Evolutionary conservation across 2,797 vertebrate genomes (phyloP).

Genomic region (Oophaga sylvatica): DNA sequence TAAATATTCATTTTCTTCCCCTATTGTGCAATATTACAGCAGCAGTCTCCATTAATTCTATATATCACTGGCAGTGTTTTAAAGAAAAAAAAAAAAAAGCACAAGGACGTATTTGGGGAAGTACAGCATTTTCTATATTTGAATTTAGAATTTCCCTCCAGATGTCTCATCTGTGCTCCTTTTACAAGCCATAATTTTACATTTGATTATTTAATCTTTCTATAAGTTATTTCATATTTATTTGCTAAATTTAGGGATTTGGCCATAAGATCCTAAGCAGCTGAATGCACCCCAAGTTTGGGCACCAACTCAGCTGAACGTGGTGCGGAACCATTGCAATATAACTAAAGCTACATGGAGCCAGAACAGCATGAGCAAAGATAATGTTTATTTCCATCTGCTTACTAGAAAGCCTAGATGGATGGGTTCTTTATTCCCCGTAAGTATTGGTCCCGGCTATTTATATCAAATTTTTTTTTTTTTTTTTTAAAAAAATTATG

Average conservation of each 20-base stretch:
- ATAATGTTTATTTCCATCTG: neutral
- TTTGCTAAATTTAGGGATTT: conserved; percentile 72
- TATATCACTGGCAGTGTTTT: neutral
- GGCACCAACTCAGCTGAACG: conserved; percentile 70
- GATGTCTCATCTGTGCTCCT: neutral
- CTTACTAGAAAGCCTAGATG: neutral
- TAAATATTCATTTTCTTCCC: conserved; percentile 45
- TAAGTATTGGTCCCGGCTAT: conserved; percentile 39
- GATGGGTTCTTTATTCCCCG: neutral
- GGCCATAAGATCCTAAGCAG: conserved; percentile 74
- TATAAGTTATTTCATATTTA: conserved; percentile 73
- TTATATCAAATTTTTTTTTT: conserved; percentile 41
- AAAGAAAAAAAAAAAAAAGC: neutral
- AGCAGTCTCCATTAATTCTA: conserved; percentile 16
- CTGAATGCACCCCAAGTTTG: conserved; percentile 76
- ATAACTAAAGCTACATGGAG: conserved; percentile 50
- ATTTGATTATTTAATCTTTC: conserved; percentile 39
- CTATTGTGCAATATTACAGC: conserved; percentile 37
- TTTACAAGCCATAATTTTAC: conserved; percentile 53
- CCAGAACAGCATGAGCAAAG: conserved; percentile 36
- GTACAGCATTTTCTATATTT: neutral
- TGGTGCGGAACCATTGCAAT: conserved; percentile 71
- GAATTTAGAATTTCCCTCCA: neutral
- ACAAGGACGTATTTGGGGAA: conserved; percentile 10
- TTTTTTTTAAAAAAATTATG: neutral